Conservation (phyloP, 2,888 invertebrate species). For the Agrenia bidenticulata region DNA sequence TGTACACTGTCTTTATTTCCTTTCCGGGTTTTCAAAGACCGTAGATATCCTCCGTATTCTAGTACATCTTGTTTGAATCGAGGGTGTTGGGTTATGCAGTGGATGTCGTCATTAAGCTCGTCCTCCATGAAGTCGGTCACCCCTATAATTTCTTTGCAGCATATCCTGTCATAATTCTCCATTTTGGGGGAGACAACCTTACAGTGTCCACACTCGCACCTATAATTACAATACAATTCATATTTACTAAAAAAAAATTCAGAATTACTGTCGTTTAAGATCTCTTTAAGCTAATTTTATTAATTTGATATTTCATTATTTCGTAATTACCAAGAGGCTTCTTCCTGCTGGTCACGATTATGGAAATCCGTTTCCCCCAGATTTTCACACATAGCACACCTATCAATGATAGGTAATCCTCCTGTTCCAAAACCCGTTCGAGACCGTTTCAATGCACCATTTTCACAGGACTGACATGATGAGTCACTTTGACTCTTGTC, state of each 20-base stretch:
- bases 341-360: neutral
- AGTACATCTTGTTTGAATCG: conserved; percentile 37
- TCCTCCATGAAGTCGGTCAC: conserved; percentile 34
- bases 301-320: neutral
- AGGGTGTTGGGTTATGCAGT: conserved; percentile 37
- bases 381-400: conserved; percentile 2
- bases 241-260: neutral
- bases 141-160: conserved; percentile 36
- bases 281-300: neutral
- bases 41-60: conserved; percentile 22
- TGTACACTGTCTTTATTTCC: neutral
- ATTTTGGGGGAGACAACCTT: conserved; percentile 8
- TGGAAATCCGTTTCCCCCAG: neutral
- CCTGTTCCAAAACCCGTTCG: neutral
- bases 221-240: conserved; percentile 1
- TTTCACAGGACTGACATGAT: neutral
- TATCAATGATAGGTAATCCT: neutral
- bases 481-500: neutral
- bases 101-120: conserved; percentile 28
- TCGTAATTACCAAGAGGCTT: neutral
- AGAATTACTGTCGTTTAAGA: neutral
- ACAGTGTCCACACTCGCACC: conserved; percentile 43
- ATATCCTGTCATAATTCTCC: conserved; percentile 37
- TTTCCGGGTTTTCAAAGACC: conserved; percentile 12
- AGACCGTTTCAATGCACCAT: neutral